These are phyloP conservation scores for Solenodon paradoxus DNA, from an alignment of 2,113 vertebrate genomes.

Conservation along the genomic window DNA sequence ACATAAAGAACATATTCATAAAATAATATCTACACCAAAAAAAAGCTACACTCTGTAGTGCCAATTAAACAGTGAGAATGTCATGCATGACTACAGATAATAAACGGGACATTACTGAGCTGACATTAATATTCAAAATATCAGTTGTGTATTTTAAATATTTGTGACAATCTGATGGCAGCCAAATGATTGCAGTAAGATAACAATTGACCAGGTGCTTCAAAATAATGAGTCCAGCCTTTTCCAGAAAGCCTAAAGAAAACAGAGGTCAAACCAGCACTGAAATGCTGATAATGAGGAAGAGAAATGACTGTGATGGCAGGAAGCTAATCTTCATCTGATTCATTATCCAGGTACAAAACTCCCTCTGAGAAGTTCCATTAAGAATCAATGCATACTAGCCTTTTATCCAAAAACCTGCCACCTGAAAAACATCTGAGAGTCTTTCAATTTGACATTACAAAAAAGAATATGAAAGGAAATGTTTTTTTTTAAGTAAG, in stretches of 20 bases:
- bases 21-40: not conserved
- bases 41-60: not conserved
- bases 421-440: not conserved
- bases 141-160: not conserved
- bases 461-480: not conserved
- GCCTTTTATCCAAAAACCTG: not conserved
- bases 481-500: not conserved
- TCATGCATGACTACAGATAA: not conserved
- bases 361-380: not conserved
- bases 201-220: conserved; percentile 15
- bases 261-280: not conserved
- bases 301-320: not conserved
- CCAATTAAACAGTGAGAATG: not conserved
- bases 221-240: conserved; percentile 19
- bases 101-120: not conserved
- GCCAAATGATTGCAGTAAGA: not conserved
- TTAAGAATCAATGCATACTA: conserved; percentile 33
- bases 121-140: not conserved
- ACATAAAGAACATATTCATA: not conserved
- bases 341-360: conserved; percentile 14
- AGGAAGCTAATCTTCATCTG: not conserved
- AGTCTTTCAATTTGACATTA: not conserved
- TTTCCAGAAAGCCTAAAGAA: not conserved
- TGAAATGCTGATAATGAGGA: not conserved
- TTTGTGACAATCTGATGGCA: not conserved